A percentile compares a stretch with the other conserved stretches of the same genome.
These are phyloP conservation scores for Apus apus DNA, from an alignment of 2,113 vertebrate genomes.

Conservation along the genomic window DNA sequence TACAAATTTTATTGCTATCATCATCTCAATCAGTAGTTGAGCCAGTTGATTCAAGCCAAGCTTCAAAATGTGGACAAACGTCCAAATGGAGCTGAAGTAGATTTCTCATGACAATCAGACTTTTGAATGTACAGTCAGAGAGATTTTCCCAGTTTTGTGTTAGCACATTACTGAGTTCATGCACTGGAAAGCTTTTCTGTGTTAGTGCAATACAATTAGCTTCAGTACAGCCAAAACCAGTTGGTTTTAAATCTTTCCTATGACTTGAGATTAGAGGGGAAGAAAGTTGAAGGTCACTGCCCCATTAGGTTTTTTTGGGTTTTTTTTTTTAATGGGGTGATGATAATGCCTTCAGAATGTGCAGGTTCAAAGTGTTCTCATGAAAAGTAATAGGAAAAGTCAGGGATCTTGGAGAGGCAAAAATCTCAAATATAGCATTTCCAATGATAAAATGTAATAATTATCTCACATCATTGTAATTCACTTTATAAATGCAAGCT, in stretches of 20 bases:
- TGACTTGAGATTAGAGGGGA: background rate
- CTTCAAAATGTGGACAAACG: background rate
- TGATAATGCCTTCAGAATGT: background rate
- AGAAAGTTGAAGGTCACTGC: background rate
- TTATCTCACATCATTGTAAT: constrained; percentile 8
- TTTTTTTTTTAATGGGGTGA: background rate
- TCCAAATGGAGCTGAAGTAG: constrained; percentile 15
- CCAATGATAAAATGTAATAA: background rate
- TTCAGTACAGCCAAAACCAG: background rate
- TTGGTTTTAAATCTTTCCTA: background rate
- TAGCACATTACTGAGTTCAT: background rate
- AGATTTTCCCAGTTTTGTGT: background rate
- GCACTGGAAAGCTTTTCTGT: constrained; percentile 3
- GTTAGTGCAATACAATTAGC: background rate
- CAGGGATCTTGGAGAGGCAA: background rate
- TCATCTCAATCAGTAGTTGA: constrained; percentile 33
- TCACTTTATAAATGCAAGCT: constrained; percentile 25
- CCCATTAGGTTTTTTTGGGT: background rate
- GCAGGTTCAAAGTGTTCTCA: background rate
- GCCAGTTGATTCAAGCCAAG: constrained; percentile 52
- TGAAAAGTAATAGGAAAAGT: constrained; percentile 2
- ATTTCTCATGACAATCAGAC: constrained; percentile 4
- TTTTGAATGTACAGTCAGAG: background rate
- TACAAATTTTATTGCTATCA: constrained; percentile 60
- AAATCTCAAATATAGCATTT: constrained; percentile 7